phyloP scores from a whole-genome alignment of 2,888 invertebrate genomes.

The Parnassius orleans region DNA sequence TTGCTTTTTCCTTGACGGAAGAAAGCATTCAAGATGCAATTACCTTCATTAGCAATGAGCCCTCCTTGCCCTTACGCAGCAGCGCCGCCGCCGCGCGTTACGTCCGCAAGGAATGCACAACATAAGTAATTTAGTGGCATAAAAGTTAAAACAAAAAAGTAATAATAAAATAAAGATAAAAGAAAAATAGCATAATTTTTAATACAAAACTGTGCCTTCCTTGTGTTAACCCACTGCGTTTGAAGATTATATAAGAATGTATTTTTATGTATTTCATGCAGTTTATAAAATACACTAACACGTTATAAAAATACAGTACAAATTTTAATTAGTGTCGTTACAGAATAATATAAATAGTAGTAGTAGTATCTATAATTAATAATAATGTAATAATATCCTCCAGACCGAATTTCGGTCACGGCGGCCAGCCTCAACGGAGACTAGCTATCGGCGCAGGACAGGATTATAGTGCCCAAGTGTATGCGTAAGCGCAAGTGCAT shows the following conservation, averaged over 20 bases:
- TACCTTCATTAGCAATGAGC: slow-evolving; percentile 79
- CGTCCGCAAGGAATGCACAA: slow-evolving; percentile 63
- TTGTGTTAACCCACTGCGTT: slow-evolving; percentile 14
- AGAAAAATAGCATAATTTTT: slow-evolving; percentile 24
- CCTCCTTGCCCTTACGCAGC: slow-evolving; percentile 66
- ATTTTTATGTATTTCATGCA: too few relatives aligned
- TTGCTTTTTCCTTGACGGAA: background rate
- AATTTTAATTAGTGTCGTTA: too few relatives aligned
- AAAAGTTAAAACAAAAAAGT: background rate
- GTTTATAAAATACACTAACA: too few relatives aligned
- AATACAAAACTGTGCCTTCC: slow-evolving; percentile 29
- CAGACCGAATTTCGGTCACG: too few relatives aligned
- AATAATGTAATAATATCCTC: too few relatives aligned
- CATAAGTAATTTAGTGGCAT: slow-evolving; percentile 49
- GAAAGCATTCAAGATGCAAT: slow-evolving; percentile 29
- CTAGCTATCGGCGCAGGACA: too few relatives aligned
- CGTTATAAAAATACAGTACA: too few relatives aligned
- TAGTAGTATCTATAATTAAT: too few relatives aligned
- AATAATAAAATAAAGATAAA: slow-evolving; percentile 22
- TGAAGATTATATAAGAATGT: background rate
- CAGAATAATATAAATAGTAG: too few relatives aligned
- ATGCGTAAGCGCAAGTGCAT: too few relatives aligned
- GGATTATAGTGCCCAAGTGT: too few relatives aligned
- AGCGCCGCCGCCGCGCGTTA: slow-evolving; percentile 50
- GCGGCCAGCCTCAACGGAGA: too few relatives aligned